A percentile compares a stretch with the other conserved stretches of the same genome.
phyloP scores from a whole-genome alignment of 2,888 invertebrate species.

The Macrophya annulata region DNA sequence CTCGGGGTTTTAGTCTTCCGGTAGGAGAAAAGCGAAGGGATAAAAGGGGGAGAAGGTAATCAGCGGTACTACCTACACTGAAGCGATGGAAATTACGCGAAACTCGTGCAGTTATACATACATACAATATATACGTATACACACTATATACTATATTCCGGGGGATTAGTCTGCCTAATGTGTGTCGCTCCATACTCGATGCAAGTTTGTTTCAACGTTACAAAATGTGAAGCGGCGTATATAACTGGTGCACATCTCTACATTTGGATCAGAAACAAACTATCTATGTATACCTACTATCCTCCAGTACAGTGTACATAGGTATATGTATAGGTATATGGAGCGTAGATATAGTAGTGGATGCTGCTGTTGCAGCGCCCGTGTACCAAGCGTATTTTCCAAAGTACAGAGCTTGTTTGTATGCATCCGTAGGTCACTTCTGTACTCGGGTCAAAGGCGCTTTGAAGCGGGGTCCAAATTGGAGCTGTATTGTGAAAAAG shows the following conservation, averaged over 20 bases:
- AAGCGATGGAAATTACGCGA: constrained; percentile 64
- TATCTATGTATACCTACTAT: neutral
- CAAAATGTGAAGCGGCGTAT: constrained; percentile 20
- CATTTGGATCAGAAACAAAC: constrained; percentile 11
- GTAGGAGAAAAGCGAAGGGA: constrained; percentile 12
- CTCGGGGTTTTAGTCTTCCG: constrained; percentile 13
- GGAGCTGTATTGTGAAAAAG: constrained; percentile 51
- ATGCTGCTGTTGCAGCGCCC: constrained; percentile 16
- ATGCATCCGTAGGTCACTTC: constrained; percentile 49
- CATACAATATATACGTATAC: neutral
- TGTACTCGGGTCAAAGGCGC: constrained; percentile 44
- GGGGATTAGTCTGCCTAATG: constrained; percentile 67
- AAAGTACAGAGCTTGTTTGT: constrained; percentile 52
- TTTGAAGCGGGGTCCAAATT: constrained; percentile 47
- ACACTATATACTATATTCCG: constrained; percentile 53
- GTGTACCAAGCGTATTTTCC: constrained; percentile 40
- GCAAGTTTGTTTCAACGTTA: constrained; percentile 62
- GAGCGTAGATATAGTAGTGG: constrained; percentile 16
- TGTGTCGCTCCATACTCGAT: constrained; percentile 58
- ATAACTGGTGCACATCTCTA: neutral
- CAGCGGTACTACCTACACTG: constrained; percentile 63
- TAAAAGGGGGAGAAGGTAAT: constrained; percentile 59
- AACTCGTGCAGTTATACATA: constrained; percentile 59
- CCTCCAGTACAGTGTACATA: neutral
- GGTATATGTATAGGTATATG: too few species aligned